Evolutionary conservation across 1,140 invertebrate species (phyloP), one percentile per base, ranked within the genome.

Genomic region (Temnothorax nylanderi): DNA sequence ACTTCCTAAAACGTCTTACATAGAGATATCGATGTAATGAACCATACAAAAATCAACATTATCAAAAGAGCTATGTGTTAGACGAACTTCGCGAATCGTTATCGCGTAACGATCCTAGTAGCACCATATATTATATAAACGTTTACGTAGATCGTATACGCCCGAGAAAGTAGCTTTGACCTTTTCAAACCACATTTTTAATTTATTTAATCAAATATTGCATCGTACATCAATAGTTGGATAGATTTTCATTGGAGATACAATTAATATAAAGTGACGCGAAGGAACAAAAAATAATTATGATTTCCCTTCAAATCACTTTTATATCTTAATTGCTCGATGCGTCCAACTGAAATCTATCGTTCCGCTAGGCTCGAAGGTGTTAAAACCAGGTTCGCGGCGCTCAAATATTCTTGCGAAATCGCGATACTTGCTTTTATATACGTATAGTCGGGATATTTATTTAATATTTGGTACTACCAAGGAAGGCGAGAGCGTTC

Each of bases 11-110:
- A 89, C 62, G 60, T 80, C 71, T 89, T 89, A 71, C n/a, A 56
- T 78, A 90, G 56, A 78, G 21, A 77, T 87, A 89, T 34, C 76
- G 88, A 67, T 82, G 74, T 82, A 69, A 84, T 58, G 75, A 78
- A 82, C 67, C 85, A 89, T 90, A 89, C 67, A 85, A 72, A 85
- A 72, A 47, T 89, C 51, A 76, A 76, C 76, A 44, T 90, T 84
- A 89, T 87, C 84, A 87, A 62, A 85, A 78, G 74, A 81, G 37
- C 58, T 87, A 89, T 26, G 32, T 62, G 67, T 74, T 87, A 84
- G 58, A 87, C 60, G 58, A 60, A 87, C 64, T 82, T 77, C 44
- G 85, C 65, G 58, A 89, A 80, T 84, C 41, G n/a, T 84, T 67
- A 49, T 56, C 72, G 77, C 69, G 76, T 80, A 82, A 89, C 54